phyloP scores from a whole-genome alignment of 2,888 invertebrate species.

The Heteromurus nitidus region DNA sequence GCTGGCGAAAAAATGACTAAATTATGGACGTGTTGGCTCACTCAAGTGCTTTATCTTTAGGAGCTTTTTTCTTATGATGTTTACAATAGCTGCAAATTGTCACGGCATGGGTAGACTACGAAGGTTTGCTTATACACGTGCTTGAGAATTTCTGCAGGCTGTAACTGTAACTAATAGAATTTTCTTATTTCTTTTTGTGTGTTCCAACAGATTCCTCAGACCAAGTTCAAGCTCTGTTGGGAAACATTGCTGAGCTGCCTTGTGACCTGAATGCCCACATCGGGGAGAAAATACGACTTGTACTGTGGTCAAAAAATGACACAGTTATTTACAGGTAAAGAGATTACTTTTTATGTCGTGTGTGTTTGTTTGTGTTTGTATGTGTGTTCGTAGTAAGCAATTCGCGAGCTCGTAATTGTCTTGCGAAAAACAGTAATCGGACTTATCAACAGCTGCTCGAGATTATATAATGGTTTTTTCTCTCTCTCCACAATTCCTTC shows the following conservation, averaged over 20 bases:
- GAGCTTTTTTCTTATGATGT: too few relatives aligned
- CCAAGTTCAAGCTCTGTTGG: slow-evolving; percentile 73
- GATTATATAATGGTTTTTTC: too few relatives aligned
- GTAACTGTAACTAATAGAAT: background rate
- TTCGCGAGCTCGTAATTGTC: too few relatives aligned
- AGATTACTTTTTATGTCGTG: background rate
- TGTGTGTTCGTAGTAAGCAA: too few relatives aligned
- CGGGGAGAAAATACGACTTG: slow-evolving; percentile 73
- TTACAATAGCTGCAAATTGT: too few relatives aligned
- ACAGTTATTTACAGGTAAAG: slow-evolving; percentile 73
- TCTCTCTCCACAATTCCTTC: too few relatives aligned
- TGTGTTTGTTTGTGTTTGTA: background rate
- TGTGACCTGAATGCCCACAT: slow-evolving; percentile 73
- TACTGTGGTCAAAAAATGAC: slow-evolving; percentile 73
- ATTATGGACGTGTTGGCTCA: too few relatives aligned
- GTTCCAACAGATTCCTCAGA: slow-evolving; percentile 64
- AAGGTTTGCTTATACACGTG: background rate
- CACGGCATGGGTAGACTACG: background rate
- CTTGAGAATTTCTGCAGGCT: background rate
- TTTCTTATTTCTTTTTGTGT: slow-evolving; percentile 13
- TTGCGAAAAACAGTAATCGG: too few relatives aligned
- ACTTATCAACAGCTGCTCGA: too few relatives aligned
- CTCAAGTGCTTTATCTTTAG: too few relatives aligned
- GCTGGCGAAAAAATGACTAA: too few relatives aligned
- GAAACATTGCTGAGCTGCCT: slow-evolving; percentile 73